A percentile compares a stretch with the other conserved stretches of the same genome.
Conservation (phyloP, 2,797 vertebrate species). For the Cheirogaleus major region DNA sequence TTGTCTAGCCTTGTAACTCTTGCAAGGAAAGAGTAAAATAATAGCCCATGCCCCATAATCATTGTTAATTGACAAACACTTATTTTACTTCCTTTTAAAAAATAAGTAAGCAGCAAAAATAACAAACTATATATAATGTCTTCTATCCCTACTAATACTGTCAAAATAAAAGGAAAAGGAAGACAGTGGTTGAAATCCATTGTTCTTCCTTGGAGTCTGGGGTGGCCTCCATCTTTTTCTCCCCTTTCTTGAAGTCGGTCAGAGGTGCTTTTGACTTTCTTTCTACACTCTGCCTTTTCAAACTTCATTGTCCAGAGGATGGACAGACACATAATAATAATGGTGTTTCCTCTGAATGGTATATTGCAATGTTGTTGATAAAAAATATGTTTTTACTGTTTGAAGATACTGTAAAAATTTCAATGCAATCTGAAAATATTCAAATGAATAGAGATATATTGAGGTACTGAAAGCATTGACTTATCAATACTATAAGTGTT, state of each 20-base stretch:
- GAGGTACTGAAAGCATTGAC: background rate
- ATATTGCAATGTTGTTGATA: background rate
- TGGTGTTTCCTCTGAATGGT: background rate
- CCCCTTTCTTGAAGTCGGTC: background rate
- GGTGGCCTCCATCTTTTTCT: background rate
- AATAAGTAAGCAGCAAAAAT: background rate
- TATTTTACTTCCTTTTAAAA: background rate
- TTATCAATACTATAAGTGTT: conserved; percentile 17
- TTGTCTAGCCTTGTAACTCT: background rate
- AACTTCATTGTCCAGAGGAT: background rate
- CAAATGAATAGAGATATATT: conserved; percentile 33
- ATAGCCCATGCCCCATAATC: background rate
- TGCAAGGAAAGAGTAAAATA: conserved; percentile 33
- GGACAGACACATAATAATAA: background rate
- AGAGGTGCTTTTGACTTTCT: background rate
- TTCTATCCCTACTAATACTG: background rate
- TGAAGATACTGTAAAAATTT: conserved; percentile 5
- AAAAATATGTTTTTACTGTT: background rate
- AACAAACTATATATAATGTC: background rate
- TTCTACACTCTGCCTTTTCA: background rate
- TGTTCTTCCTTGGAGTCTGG: background rate
- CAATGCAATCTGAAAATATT: conserved; percentile 35
- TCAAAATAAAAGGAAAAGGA: background rate
- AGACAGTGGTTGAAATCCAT: background rate
- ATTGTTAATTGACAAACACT: background rate